Evolutionary conservation across 1,140 invertebrate species (phyloP).

Genomic region (Plodia interpunctella): DNA sequence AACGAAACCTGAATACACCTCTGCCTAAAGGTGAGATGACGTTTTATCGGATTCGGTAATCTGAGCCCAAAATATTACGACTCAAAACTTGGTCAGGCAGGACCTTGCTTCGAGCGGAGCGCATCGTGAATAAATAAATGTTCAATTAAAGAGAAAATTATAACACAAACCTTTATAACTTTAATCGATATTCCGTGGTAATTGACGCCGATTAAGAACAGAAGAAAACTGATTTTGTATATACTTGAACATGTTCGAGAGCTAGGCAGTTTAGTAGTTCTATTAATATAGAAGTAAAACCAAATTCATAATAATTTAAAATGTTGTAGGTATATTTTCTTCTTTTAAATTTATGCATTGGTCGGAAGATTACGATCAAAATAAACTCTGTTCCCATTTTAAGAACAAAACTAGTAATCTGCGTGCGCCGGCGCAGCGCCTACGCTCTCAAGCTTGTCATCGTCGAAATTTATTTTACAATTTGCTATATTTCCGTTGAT

Average conservation of each 20-base stretch:
- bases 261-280: too few relatives aligned
- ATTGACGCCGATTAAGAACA: background rate
- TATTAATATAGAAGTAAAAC: too few relatives aligned
- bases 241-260: too few relatives aligned
- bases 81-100: conserved; percentile 73
- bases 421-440: background rate
- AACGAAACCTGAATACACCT: conserved; percentile 29
- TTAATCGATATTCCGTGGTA: background rate
- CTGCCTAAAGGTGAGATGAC: conserved; percentile 66
- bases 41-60: conserved; percentile 70
- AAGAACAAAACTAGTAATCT: background rate
- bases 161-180: background rate
- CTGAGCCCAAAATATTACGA: conserved; percentile 77
- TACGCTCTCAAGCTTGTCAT: too few relatives aligned
- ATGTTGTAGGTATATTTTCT: too few relatives aligned
- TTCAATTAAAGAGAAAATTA: conserved; percentile 3
- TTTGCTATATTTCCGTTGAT: too few relatives aligned
- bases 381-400: background rate
- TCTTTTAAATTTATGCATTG: too few relatives aligned
- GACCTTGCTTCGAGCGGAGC: conserved; percentile 39
- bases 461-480: too few relatives aligned
- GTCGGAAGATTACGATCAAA: too few relatives aligned
- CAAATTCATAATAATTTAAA: too few relatives aligned
- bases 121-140: conserved; percentile 6
- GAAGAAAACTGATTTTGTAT: background rate